phyloP scores from a whole-genome alignment of 2,888 invertebrate species.

The Drosophila leonis region DNA sequence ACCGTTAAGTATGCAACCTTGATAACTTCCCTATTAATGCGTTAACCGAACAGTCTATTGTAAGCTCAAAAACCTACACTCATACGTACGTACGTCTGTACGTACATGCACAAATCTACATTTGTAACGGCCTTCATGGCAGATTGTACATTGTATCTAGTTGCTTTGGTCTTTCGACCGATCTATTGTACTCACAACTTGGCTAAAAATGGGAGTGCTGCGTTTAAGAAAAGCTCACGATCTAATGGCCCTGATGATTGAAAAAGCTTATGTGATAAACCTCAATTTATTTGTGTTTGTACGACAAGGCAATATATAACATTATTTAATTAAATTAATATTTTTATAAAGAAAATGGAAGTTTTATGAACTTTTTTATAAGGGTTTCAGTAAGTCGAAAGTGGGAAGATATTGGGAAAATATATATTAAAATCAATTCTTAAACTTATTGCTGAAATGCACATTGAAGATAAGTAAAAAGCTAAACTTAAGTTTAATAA shows the following conservation, averaged over 20 bases:
- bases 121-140: slow-evolving; percentile 58
- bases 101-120: slow-evolving; percentile 38
- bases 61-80: slow-evolving; percentile 52
- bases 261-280: slow-evolving; percentile 45
- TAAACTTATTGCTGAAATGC: too few relatives aligned
- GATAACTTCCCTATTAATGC: slow-evolving; percentile 71
- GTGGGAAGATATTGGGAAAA: background rate
- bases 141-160: slow-evolving; percentile 34
- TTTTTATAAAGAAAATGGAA: background rate
- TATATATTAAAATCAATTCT: too few relatives aligned
- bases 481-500: too few relatives aligned
- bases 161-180: slow-evolving; percentile 46
- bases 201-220: slow-evolving; percentile 58
- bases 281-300: background rate
- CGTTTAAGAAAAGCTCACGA: slow-evolving; percentile 47
- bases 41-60: slow-evolving; percentile 25
- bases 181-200: slow-evolving; percentile 46
- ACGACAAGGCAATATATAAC: background rate
- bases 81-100: slow-evolving; percentile 1
- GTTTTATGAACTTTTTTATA: background rate
- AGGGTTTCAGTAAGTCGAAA: background rate
- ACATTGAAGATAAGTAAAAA: too few relatives aligned
- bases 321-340: background rate
- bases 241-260: slow-evolving; percentile 53
- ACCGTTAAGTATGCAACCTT: slow-evolving; percentile 61